Base-by-base conservation (phyloP, 2,888 invertebrate genomes). In the Chaetoderma sp. region DNA sequence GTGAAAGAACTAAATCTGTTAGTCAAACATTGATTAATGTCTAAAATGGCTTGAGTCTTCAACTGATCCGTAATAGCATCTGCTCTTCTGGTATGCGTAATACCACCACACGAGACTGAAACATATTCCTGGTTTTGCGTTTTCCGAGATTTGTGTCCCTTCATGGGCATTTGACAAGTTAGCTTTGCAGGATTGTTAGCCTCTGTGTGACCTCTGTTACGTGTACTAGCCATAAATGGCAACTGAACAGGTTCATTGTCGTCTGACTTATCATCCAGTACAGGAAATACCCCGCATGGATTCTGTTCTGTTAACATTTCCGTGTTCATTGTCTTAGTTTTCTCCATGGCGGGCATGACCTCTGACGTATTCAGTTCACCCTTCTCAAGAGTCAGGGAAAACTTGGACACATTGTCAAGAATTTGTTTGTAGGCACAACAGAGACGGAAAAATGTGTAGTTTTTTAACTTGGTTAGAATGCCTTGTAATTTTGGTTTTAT, bases 401-500 rank as follows among this genome's bases (percentile, higher is more conserved):
- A 32, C 4, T 21, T 4, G 21, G 36, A n/a, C 16, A 57, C 39
- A 27, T 21, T 57, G 13, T 57, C 58, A 6, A 57, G 23, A 25
- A 57, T 16, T 16, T n/a, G 42, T 23, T 57, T 42, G 25, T 44
- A 44, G 6, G 44, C n/a, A 13, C 44, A 39, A 57, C 58, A 57
- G 4, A 21, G 13, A 25, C 28, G 6, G 16, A 57, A 44, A 25
- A 57, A 57, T 5, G n/a, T 45, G 23, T 44, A 57, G 23, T 42
- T 42, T 36, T 18, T 57, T 44, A 44, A 42, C 56, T 55, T 55
- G 21, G 18, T 55, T 6, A 28, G 39, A n/a, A 30, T 4, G 4
- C 58, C 45, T 8, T 21, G 58, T 16, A 44, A 27, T 42, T 57
- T 57, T 21, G 58, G 42, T 21, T 57, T 27, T n/a, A n/a, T n/a